Conservation (phyloP, 1,140 invertebrate species). For the Sarcophaga peregrina region DNA sequence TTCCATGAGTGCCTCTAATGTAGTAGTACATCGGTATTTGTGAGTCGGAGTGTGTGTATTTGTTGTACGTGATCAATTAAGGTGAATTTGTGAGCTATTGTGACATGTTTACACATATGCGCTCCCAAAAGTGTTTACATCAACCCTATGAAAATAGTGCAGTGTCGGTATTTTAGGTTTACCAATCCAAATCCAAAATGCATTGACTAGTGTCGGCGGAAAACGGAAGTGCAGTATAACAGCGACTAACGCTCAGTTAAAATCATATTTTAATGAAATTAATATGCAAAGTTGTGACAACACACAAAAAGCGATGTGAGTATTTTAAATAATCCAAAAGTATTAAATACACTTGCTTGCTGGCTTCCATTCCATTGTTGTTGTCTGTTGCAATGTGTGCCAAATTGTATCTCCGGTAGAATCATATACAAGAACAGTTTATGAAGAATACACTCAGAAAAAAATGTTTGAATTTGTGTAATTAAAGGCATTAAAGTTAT, state of each 20-base stretch:
- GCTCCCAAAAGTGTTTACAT: not conserved
- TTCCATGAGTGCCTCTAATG: not conserved
- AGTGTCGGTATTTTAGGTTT: not conserved
- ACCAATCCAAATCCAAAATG: not conserved
- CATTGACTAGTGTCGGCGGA: conserved; percentile 3
- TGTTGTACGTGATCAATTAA: not conserved
- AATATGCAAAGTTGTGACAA: conserved; percentile 66
- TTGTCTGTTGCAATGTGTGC: no score
- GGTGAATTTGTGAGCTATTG: not conserved
- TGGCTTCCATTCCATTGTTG: not conserved
- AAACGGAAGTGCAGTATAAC: conserved; percentile 39
- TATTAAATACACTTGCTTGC: not conserved
- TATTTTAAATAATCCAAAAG: conserved; percentile 9
- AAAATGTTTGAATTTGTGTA: no score
- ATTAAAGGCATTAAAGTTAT: no score
- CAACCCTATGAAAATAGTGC: not conserved
- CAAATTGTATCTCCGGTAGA: no score
- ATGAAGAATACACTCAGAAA: no score
- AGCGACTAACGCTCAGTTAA: conserved; percentile 18
- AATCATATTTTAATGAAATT: conserved; percentile 58
- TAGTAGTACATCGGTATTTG: not conserved
- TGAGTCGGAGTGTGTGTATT: not conserved
- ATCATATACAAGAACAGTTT: no score
- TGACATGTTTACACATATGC: not conserved
- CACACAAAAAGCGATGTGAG: not conserved